Conservation (phyloP, 2,797 vertebrate genomes). For the Hephaestus fuliginosus region DNA sequence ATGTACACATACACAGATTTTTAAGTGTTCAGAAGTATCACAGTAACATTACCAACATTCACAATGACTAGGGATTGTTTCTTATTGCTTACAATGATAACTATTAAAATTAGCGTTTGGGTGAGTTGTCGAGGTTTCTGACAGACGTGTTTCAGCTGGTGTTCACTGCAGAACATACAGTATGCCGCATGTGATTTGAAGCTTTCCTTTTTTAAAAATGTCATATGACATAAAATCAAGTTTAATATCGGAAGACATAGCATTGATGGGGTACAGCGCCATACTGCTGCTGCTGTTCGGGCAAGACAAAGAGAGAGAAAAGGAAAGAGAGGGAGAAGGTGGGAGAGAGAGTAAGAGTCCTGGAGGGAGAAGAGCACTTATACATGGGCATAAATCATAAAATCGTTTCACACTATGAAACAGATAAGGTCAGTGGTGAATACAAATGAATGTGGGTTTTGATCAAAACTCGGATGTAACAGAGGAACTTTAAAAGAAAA, state of each 20-base stretch:
- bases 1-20: background rate
- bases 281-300: constrained; percentile 12
- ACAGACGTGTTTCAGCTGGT: constrained; percentile 5
- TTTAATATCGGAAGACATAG: constrained; percentile 11
- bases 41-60: background rate
- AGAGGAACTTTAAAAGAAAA: constrained; percentile 15
- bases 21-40: background rate
- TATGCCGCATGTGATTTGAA: constrained; percentile 5
- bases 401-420: constrained; percentile 48
- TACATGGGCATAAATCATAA: constrained; percentile 47
- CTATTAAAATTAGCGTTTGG: background rate
- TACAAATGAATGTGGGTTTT: constrained; percentile 40
- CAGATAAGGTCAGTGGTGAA: constrained; percentile 45
- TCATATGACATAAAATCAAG: constrained; percentile 13
- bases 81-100: background rate
- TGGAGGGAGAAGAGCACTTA: constrained; percentile 21
- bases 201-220: background rate
- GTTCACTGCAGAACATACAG: constrained; percentile 1
- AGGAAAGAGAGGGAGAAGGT: background rate
- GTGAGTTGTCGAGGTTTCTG: background rate
- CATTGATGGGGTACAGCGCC: background rate
- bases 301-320: constrained; percentile 25
- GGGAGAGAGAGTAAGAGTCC: constrained; percentile 10
- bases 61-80: background rate
- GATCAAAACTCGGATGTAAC: constrained; percentile 12